These are phyloP conservation scores for Hestina assimilis DNA, from an alignment of 1,140 invertebrate species.

Conservation along the genomic window DNA sequence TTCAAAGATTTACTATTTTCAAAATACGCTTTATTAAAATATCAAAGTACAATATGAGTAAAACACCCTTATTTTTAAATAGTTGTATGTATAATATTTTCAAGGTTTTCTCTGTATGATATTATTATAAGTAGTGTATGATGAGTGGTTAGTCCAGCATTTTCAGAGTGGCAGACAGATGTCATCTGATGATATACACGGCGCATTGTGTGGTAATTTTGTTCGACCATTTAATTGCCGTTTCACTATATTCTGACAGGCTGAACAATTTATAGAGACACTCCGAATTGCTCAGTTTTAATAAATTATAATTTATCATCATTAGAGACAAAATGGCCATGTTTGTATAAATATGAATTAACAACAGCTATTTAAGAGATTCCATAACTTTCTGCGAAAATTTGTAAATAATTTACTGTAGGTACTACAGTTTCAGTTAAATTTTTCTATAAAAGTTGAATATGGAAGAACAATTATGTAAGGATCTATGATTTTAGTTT, in stretches of 20 bases:
- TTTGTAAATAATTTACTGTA: no score
- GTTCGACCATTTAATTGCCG: conserved; percentile 68
- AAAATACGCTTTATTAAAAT: no score
- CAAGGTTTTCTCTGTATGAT: conserved; percentile 15
- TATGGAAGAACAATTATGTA: no score
- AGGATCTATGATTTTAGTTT: no score
- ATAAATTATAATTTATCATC: conserved; percentile 65
- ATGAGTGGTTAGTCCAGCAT: conserved; percentile 43
- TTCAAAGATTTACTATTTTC: no score
- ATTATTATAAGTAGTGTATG: conserved; percentile 44
- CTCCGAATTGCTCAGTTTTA: conserved; percentile 58
- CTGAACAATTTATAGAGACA: conserved; percentile 73
- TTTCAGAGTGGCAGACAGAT: conserved; percentile 48
- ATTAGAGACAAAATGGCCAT: conserved; percentile 47
- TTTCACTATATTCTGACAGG: conserved; percentile 64
- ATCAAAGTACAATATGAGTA: no score
- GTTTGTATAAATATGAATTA: conserved; percentile 7
- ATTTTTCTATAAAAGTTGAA: no score
- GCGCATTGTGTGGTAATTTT: conserved; percentile 75
- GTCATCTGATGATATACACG: conserved; percentile 72
- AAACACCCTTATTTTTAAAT: no score
- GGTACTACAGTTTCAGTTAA: no score
- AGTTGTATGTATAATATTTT: no score
- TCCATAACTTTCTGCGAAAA: no score
- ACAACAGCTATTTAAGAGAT: no score